Conservation (phyloP, 1,140 invertebrate genomes). For the Homarus americanus region DNA sequence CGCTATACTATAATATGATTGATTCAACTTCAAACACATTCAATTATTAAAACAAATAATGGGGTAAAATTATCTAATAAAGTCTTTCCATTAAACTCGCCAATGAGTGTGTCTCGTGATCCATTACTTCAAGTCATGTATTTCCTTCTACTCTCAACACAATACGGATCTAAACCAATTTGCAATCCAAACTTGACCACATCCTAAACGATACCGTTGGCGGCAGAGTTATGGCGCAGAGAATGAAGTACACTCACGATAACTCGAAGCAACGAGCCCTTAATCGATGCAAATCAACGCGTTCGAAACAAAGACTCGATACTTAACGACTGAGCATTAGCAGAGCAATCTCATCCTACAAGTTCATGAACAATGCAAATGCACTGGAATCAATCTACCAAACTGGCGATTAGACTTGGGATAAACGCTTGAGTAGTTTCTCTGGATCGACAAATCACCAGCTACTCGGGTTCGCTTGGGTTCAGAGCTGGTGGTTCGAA, state of each 20-base stretch:
- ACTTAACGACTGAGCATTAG: constrained; percentile 47
- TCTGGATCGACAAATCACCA: constrained; percentile 41
- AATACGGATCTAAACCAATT: not conserved
- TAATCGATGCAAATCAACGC: constrained; percentile 45
- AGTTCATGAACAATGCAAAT: constrained; percentile 37
- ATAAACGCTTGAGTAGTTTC: constrained; percentile 50
- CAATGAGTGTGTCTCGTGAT: too few species aligned
- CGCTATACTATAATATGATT: too few species aligned
- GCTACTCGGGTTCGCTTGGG: not conserved
- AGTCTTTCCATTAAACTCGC: too few species aligned
- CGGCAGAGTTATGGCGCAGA: not conserved
- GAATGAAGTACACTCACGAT: not conserved
- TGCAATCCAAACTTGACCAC: not conserved
- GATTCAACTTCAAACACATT: too few species aligned
- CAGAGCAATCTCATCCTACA: constrained; percentile 40
- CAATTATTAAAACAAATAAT: too few species aligned
- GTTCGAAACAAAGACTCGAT: constrained; percentile 39
- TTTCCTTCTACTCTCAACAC: too few species aligned
- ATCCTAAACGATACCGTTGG: not conserved
- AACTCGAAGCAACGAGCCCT: constrained; percentile 29
- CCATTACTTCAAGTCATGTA: too few species aligned
- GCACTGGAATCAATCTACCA: constrained; percentile 32
- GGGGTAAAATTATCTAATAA: too few species aligned
- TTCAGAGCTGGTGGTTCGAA: not conserved
- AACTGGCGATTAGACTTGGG: constrained; percentile 10